Base-by-base conservation (phyloP, 2,888 invertebrate genomes). In the Troides helena region DNA sequence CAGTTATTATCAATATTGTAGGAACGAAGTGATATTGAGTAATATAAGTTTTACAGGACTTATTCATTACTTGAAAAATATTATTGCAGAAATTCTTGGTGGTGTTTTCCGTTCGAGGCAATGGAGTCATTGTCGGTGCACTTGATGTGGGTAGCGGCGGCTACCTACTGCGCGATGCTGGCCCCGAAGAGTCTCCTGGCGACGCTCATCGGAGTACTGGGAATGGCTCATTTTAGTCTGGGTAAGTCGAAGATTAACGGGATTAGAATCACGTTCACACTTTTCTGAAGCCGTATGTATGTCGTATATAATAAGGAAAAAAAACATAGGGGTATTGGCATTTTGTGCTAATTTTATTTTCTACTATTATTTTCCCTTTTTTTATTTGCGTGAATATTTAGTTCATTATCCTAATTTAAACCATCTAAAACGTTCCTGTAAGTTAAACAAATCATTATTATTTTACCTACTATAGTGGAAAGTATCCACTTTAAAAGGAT, bases 111-210 rank as follows among this genome's bases (percentile, higher is more conserved):
- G 0, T 97, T 97, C 78, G 97, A 97, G 88, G 96, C 96, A 0
- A 95, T 97, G 94, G 97, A 97, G 86, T 96, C 97, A 0, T 88
- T 97, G 21, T 97, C 97, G 0, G 96, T 97, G 36, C 97, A 97
- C 80, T 89, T 98, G 74, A 97, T 98, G 97, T 98, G 97, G 96
- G 97, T 97, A 21, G 97, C 98, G 56, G 97, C 97, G 1, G 96
- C 97, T 8, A 97, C 97, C 0, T 97, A 98, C 85, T 97, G 97
- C 79, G 96, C 97, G 18, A 94, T 96, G 84, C 87, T 98, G 77
- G 96, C 97, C 1, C 98, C 98, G 0, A 96, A 96, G 83, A 96
- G 95, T 79, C 90, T 97, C 74, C 89, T 97, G 69, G 97, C 97
- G 7, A 98, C 98, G 0, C 92, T 98, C 67, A 97, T 97, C 80